Base-by-base conservation (phyloP, 2,888 invertebrate genomes). In the Mythimna lalbum region DNA sequence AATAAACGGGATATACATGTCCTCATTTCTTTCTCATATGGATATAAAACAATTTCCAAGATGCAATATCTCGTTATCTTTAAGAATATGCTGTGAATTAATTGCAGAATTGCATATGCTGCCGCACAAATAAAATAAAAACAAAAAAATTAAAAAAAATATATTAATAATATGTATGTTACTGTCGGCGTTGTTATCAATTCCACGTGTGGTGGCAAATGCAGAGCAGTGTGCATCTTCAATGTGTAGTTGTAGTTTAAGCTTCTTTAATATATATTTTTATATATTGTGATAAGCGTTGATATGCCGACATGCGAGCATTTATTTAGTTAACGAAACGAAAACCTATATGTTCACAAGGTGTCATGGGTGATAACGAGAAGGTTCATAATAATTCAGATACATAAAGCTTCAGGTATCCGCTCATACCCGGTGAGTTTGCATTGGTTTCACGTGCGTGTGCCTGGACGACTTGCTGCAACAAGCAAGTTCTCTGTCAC, bases 201-300 rank as follows among this genome's bases (percentile, higher is more conserved):
- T 90, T 90, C 90, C 90, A 88, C 89, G 95, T 95, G 95, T 95
- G 95, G 94, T 94, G 92, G 95, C 95, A 93, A 92, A 93, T 94
- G 94, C 94, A 93, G 93, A 92, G 90, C 92, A 90, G 93, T 93
- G 90, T 92, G 94, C 94, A 93, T 93, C 93, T 92, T 95, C 92
- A 91, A 90, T 93, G 94, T 94, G 94, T 96, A 95, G 95, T 91
- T 90, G 91, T 95, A 95, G 94, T 90, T 87, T 95, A 95, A 93
- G 95, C 95, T 95, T 95, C 94, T 94, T 94, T 94, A 92, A 94
- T 93, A 95, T 94, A 95, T 96, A 94, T 95, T 95, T 96, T 95
- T 96, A 95, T 95, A 94, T 94, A 95, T 94, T 95, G 95, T 95
- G 95, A 96, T 96, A 95, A 95, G 95, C 93, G 93, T 94, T 95